These are phyloP conservation scores for Pterobdella sp. DNA, from an alignment of 2,888 invertebrate species.

Conservation along the genomic window DNA sequence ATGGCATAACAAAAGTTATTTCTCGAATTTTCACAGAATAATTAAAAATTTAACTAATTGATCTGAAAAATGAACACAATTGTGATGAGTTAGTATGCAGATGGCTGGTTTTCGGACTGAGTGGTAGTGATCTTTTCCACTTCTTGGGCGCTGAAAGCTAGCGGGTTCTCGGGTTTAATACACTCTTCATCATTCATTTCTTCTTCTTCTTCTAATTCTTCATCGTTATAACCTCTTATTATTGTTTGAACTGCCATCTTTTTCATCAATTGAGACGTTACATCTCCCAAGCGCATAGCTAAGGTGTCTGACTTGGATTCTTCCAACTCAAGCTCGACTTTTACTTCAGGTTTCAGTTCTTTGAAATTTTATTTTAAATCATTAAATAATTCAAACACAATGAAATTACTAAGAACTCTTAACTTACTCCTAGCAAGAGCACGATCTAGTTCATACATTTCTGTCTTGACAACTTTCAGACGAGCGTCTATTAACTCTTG, in stretches of 20 bases:
- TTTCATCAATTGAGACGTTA: constrained; percentile 7
- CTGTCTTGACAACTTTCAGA: constrained; percentile 11
- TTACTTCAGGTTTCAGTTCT: constrained; percentile 23
- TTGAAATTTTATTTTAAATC: neutral
- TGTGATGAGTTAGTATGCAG: constrained; percentile 17
- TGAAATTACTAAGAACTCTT: neutral
- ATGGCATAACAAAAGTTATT: too few relatives aligned
- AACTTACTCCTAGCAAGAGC: constrained; percentile 6
- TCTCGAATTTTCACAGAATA: too few relatives aligned
- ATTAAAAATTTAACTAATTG: too few relatives aligned
- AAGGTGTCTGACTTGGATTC: constrained; percentile 22
- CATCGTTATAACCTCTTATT: constrained; percentile 2
- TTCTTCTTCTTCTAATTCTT: constrained; percentile 24
- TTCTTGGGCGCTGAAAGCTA: constrained; percentile 15
- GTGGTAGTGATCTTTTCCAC: neutral
- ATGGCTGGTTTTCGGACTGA: constrained; percentile 11
- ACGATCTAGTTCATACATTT: constrained; percentile 25
- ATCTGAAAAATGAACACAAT: too few relatives aligned
- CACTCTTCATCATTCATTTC: constrained; percentile 17
- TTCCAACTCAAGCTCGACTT: constrained; percentile 12
- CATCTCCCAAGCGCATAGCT: constrained; percentile 9
- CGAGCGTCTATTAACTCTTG: constrained; percentile 15
- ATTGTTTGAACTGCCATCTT: neutral
- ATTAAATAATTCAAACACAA: neutral
- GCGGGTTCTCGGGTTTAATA: constrained; percentile 4